Evolutionary conservation across 30 jellyfish, hydroid and myxozoan genomes (phyloP), one percentile per base, ranked within the genome.

Genomic region (Catostylus mosaicus): DNA sequence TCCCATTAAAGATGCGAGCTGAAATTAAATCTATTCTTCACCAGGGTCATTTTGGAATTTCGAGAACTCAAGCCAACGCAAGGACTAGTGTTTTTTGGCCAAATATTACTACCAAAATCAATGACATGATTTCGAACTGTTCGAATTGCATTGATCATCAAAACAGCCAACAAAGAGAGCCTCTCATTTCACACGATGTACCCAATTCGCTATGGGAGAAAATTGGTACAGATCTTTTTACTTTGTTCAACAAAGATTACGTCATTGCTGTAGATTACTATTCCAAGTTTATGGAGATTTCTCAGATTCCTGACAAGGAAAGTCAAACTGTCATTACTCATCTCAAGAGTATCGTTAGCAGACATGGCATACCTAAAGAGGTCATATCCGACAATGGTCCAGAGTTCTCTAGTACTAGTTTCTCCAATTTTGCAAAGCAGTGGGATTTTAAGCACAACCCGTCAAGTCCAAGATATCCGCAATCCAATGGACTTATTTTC

Each of bases 21-120:
- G 75, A 64, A 52, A 77, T 86, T 43, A 35, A 22, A 46, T 20
- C 31, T 26, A 23, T 40, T 8, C 75, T 66, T 23, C 96, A 86
- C 56, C 66, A 30, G 14, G 86, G 91, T 2, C 87, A 86, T 84
- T 18, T 56, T 24, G 96, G 96, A 29, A 77, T 77, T 23, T 80
- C 50, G 35, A 83, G 76, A 67, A 70, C 67, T 24, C 37, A 83
- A 73, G 78, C 71, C 60, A 36, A 50, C n/a, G 94, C 88, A 29
- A 18, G 87, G 29, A 46, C 52, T 9, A 60, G 88, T 65, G 36
- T 71, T 56, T 83, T 6, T 87, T 83, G 87, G 80, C 84, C 89
- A 31, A 62, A 60, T 30, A 54, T 72, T 48, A 60, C 54, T 50
- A 63, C 51, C 16, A 64, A 83, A 40, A 54, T 83, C 59, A 77